A percentile compares a stretch with the other conserved stretches of the same genome.
These are phyloP conservation scores for Chironomus tentans DNA, from an alignment of 2,888 invertebrate genomes.

Conservation along the genomic window DNA sequence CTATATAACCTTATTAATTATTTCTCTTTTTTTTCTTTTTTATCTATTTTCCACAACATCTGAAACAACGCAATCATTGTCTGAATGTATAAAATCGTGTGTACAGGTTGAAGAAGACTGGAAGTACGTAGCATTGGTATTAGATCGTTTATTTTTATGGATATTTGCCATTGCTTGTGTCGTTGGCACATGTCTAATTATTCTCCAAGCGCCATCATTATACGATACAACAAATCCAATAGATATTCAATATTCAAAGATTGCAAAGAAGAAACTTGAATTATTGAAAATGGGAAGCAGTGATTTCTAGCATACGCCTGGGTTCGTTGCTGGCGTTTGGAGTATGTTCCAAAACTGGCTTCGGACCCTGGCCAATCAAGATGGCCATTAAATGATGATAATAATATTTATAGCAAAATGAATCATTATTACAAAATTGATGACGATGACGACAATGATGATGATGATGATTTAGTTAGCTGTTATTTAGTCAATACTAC, in stretches of 20 bases:
- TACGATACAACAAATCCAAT: slow-evolving; percentile 85
- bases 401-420: not conserved
- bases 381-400: slow-evolving; percentile 41
- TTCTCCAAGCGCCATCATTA: slow-evolving; percentile 82
- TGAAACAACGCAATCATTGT: no score
- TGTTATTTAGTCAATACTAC: slow-evolving; percentile 2
- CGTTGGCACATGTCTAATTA: slow-evolving; percentile 78
- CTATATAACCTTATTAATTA: no score
- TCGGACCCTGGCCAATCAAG: slow-evolving; percentile 57
- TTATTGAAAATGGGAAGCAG: slow-evolving; percentile 71
- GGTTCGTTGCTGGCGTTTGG: slow-evolving; percentile 53
- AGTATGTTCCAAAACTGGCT: slow-evolving; percentile 59
- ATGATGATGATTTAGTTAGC: slow-evolving; percentile 3
- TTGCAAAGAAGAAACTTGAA: slow-evolving; percentile 82
- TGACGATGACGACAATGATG: not conserved
- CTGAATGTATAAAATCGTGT: no score
- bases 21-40: no score
- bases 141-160: slow-evolving; percentile 93
- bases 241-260: slow-evolving; percentile 83
- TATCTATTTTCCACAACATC: not conserved
- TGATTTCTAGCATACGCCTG: slow-evolving; percentile 43
- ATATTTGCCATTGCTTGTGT: slow-evolving; percentile 90
- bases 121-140: slow-evolving; percentile 90
- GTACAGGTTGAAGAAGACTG: slow-evolving; percentile 88
- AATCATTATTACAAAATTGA: not conserved